Evolutionary conservation across 2,888 invertebrate species (phyloP).

Genomic region (Epinotia demarniana): DNA sequence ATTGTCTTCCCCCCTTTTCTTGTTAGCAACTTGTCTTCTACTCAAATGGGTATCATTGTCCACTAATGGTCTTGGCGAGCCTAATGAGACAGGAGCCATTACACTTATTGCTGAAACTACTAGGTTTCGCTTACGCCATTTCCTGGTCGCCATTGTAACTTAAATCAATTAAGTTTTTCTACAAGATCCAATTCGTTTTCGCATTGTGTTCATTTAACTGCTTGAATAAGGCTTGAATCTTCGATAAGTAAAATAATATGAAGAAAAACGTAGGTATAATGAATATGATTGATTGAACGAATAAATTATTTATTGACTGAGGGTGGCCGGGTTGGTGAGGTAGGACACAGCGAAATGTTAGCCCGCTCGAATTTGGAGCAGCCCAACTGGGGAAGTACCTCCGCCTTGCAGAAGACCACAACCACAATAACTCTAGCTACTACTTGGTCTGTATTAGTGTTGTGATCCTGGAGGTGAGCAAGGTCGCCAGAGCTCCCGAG

Average conservation of each 20-base stretch:
- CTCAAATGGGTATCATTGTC: neutral
- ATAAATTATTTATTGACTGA: neutral
- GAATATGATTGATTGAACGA: neutral
- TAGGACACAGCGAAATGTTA: no score
- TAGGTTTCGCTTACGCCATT: conserved; percentile 8
- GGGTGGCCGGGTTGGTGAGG: no score
- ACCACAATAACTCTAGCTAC: no score
- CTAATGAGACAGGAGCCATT: neutral
- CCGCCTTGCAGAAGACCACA: no score
- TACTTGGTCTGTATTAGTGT: no score
- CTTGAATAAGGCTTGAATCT: conserved; percentile 9
- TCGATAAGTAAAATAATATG: neutral
- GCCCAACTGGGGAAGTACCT: no score
- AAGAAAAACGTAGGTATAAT: no score
- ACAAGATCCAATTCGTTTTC: conserved; percentile 14
- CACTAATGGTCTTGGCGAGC: neutral
- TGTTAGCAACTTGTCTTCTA: neutral
- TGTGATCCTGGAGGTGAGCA: no score
- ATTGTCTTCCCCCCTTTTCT: neutral
- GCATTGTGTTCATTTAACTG: conserved; percentile 9
- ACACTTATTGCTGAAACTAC: conserved; percentile 3
- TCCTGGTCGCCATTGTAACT: conserved; percentile 48
- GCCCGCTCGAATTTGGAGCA: no score
- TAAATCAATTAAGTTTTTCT: conserved; percentile 51
- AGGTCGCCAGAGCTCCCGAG: no score